A percentile compares a stretch with the other conserved stretches of the same genome.
Conservation (phyloP, 2,888 invertebrate species). For the Cremastobaeus sp. region DNA sequence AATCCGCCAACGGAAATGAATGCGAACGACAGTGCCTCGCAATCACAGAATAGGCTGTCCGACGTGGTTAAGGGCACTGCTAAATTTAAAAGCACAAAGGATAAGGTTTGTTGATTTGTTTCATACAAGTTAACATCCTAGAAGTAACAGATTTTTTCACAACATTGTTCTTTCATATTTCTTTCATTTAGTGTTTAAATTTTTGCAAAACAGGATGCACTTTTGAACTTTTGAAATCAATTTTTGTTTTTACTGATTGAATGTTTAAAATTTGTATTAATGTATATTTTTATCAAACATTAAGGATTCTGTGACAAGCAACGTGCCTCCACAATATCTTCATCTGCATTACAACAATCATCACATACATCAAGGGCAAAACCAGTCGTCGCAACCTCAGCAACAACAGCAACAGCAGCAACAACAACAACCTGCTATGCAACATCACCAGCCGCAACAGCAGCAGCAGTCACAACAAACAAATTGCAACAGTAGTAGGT, state of each 20-base stretch:
- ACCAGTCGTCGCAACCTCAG: conserved; percentile 26
- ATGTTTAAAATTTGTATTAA: too few species aligned
- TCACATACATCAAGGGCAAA: conserved; percentile 44
- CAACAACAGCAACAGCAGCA: too few species aligned
- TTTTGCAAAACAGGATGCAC: too few species aligned
- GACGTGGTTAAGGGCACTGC: conserved; percentile 89
- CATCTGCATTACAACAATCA: conserved; percentile 57
- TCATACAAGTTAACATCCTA: not conserved
- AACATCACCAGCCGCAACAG: conserved; percentile 12
- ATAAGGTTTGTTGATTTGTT: conserved; percentile 66
- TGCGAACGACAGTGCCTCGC: conserved; percentile 69
- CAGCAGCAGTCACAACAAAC: conserved; percentile 56
- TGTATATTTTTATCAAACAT: too few species aligned
- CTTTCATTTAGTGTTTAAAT: too few species aligned
- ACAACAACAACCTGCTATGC: conserved; percentile 61
- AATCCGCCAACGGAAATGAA: conserved; percentile 67
- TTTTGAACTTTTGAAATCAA: too few species aligned
- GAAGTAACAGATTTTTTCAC: not conserved
- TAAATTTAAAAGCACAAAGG: conserved; percentile 80
- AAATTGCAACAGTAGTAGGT: conserved; percentile 71
- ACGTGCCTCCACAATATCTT: conserved; percentile 59
- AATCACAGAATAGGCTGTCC: conserved; percentile 83
- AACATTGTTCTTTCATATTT: too few species aligned
- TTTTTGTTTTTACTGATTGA: not conserved
- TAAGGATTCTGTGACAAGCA: conserved; percentile 46